A percentile compares a stretch with the other conserved stretches of the same genome.
Evolutionary conservation across 2,113 vertebrate genomes (phyloP).

Genomic region (Rhea pennata): DNA sequence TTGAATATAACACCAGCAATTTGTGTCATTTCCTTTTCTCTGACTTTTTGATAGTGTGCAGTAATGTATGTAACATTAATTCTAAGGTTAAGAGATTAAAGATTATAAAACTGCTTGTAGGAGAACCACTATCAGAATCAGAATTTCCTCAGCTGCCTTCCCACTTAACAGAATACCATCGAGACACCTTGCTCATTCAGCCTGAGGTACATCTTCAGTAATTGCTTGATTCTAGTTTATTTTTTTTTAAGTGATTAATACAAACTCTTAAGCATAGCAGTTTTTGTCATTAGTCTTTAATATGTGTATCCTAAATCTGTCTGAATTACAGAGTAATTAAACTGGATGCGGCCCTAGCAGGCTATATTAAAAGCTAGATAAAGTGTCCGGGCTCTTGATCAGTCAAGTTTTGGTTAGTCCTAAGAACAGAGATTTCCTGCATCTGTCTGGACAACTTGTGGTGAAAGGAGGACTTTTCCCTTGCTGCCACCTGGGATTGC

Average conservation of each 20-base stretch:
- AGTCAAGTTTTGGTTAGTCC: not conserved
- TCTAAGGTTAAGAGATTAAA: not conserved
- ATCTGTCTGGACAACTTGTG: not conserved
- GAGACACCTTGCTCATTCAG: slow-evolving; percentile 78
- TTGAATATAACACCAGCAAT: not conserved
- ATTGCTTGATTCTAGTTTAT: not conserved
- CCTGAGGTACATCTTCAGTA: slow-evolving; percentile 76
- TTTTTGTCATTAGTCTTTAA: not conserved
- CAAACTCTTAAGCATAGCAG: not conserved
- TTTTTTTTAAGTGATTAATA: not conserved
- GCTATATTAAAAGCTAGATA: not conserved
- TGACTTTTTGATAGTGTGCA: not conserved
- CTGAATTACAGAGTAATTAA: not conserved
- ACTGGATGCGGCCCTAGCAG: not conserved
- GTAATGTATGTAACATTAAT: not conserved
- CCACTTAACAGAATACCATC: slow-evolving; percentile 73
- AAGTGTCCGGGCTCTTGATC: not conserved
- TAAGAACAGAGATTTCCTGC: not conserved
- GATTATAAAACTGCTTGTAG: slow-evolving; percentile 54
- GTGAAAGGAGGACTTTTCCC: not conserved
- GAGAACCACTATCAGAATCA: slow-evolving; percentile 64
- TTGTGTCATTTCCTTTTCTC: not conserved
- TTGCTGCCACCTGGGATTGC: not conserved
- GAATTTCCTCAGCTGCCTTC: slow-evolving; percentile 68
- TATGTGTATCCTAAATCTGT: not conserved